Percentiles rank a stretch among this genome's conserved stretches.
Evolutionary conservation across 2,888 invertebrate genomes (phyloP).

Genomic region (Drosophila aldrichi): DNA sequence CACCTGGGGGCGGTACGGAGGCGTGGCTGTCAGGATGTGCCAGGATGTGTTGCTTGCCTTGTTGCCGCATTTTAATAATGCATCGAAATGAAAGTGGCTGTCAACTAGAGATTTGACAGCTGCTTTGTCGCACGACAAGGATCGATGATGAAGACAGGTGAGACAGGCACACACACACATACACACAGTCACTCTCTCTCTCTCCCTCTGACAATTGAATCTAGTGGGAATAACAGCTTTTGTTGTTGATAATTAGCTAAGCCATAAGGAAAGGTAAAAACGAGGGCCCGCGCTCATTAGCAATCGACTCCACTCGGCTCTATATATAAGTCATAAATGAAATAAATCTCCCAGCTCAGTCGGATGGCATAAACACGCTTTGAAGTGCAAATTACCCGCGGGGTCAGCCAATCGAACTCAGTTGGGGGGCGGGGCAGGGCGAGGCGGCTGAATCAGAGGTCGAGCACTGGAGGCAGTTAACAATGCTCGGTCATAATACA

Average conservation of each 20-base stretch:
- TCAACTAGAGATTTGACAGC: constrained; percentile 80
- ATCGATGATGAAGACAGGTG: constrained; percentile 61
- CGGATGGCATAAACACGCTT: constrained; percentile 76
- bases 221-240: constrained; percentile 1
- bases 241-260: constrained; percentile 9
- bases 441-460: neutral
- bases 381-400: constrained; percentile 80
- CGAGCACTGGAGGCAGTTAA: constrained; percentile 38
- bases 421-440: neutral
- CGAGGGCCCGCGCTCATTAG: neutral
- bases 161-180: neutral
- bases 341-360: constrained; percentile 79
- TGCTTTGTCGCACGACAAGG: constrained; percentile 78
- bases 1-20: constrained; percentile 50
- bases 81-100: constrained; percentile 81
- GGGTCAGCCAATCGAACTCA: constrained; percentile 60
- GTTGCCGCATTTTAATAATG: constrained; percentile 79
- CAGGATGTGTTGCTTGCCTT: constrained; percentile 68
- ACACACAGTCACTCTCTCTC: neutral
- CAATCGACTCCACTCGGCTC: neutral
- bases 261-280: neutral
- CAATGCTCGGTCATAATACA: constrained; percentile 69
- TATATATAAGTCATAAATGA: constrained; percentile 69
- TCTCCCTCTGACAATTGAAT: neutral
- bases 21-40: constrained; percentile 49